These are phyloP conservation scores for Cyprinodon tularosa DNA, from an alignment of 2,113 vertebrate genomes.

Conservation along the genomic window DNA sequence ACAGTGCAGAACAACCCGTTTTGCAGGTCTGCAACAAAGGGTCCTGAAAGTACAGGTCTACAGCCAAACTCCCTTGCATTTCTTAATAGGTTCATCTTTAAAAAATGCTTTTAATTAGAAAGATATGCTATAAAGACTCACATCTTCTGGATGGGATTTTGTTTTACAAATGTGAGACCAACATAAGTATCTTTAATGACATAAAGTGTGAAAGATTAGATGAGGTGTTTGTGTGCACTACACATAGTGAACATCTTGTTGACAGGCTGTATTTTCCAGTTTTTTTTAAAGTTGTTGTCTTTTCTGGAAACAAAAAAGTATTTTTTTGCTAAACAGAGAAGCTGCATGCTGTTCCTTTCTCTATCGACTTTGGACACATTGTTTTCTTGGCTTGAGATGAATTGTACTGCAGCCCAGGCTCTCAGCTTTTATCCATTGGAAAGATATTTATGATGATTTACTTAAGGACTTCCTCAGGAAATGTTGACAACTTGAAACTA, in stretches of 20 bases:
- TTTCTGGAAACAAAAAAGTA: background rate
- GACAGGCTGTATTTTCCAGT: background rate
- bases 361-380: constrained; percentile 21
- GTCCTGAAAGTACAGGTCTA: too few relatives aligned
- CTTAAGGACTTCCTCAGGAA: constrained; percentile 73
- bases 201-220: background rate
- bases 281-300: too few relatives aligned
- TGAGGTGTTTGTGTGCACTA: background rate
- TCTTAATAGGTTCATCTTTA: too few relatives aligned
- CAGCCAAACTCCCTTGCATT: too few relatives aligned
- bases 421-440: constrained; percentile 55
- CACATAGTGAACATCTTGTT: background rate
- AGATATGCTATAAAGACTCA: too few relatives aligned
- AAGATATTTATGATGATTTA: constrained; percentile 72
- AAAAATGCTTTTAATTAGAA: too few relatives aligned
- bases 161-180: too few relatives aligned
- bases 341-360: constrained; percentile 13
- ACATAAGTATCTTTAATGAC: too few relatives aligned
- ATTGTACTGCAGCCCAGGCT: constrained; percentile 17
- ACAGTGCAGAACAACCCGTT: too few relatives aligned
- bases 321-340: constrained; percentile 19
- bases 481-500: constrained; percentile 77
- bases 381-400: constrained; percentile 19
- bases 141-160: too few relatives aligned
- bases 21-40: too few relatives aligned